Base-by-base conservation (phyloP, 1,140 invertebrate species). In the Drosophila aff. region DNA sequence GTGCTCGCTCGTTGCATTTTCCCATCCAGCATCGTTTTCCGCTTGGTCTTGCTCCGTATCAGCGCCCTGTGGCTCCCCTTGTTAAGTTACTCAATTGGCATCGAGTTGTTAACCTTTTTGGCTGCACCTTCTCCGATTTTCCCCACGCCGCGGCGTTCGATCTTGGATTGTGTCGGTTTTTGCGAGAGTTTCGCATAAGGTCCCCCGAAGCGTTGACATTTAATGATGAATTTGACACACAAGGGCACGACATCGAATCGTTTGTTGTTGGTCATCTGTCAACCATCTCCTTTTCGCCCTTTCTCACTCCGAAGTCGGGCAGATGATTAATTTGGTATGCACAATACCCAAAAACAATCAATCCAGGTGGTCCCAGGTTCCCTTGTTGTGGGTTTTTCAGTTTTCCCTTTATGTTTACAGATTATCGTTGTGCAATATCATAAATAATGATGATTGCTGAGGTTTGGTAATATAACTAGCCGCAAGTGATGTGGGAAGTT, bases 151-250 rank as follows among this genome's bases (percentile, higher is more conserved):
- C 40, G 28, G 41, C 40, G n/a, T 47, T 64, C 28, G 57, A 60
- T 53, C 55, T 57, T 21, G 33, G 52, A 73, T 73, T 40, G 69
- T 33, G 43, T 43, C 44, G 40, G 44, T 41, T 79, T 72, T 41
- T 44, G 60, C 53, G 59, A 71, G 57, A 73, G 78, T 81, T 90
- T 85, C 78, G 75, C 85, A 81, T 85, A 61, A 85, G 61, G 49
- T 73, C 60, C 77, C 90, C 89, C 64, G 62, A 86, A 86, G 90
- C 84, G 90, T 81, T 92, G 90, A 92, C 90, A 92, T 92, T 92
- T 92, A 84, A 92, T 92, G 85, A 92, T 92, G 77, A 69, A 89
- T 92, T 90, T 92, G 90, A 92, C 90, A 92, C 90, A 81, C 90
- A 92, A 92, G 90, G 84, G 82, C 90, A 91, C 82, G 80, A 91